A percentile compares a stretch with the other conserved stretches of the same genome.
Conservation (phyloP, 2,797 vertebrate species). For the Enteromius anoplus region DNA sequence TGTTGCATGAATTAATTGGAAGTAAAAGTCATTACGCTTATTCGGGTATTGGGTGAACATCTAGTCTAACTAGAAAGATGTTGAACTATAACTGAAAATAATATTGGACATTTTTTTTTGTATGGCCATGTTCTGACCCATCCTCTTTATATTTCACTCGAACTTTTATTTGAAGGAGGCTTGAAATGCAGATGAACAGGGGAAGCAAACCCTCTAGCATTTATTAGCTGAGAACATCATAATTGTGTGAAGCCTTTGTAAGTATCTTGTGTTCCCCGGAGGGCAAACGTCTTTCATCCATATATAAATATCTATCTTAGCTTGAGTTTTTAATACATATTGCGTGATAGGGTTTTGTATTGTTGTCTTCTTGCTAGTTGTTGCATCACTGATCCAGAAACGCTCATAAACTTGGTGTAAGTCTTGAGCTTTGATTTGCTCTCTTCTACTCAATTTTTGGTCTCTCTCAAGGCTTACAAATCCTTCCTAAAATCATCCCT, state of each 20-base stretch:
- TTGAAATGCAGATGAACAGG: conserved; percentile 1
- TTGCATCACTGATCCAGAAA: conserved; percentile 70
- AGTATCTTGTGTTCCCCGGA: conserved; percentile 24
- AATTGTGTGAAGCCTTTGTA: conserved; percentile 28
- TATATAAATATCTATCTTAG: conserved; percentile 2
- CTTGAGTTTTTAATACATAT: conserved; percentile 31
- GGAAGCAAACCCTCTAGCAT: conserved; percentile 11
- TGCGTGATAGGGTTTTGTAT: conserved; percentile 50
- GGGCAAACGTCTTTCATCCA: not conserved
- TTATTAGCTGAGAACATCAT: conserved; percentile 37
- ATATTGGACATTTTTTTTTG: not conserved
- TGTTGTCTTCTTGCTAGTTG: conserved; percentile 65
- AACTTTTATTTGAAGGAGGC: conserved; percentile 1
- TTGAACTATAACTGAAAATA: not conserved
- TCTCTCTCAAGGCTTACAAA: conserved; percentile 4
- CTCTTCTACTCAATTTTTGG: conserved; percentile 19
- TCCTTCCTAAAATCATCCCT: conserved; percentile 13
- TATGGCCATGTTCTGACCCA: not conserved
- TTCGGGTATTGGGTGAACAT: not conserved
- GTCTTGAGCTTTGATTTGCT: conserved; percentile 51
- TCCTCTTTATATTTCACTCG: not conserved
- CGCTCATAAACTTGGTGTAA: conserved; percentile 37
- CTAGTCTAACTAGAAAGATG: not conserved
- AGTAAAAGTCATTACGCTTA: not conserved
- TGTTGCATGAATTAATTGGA: not conserved